These are phyloP conservation scores for Bursaphelenchus okinawaensis DNA, from an alignment of 2,888 invertebrate genomes.

Conservation along the genomic window DNA sequence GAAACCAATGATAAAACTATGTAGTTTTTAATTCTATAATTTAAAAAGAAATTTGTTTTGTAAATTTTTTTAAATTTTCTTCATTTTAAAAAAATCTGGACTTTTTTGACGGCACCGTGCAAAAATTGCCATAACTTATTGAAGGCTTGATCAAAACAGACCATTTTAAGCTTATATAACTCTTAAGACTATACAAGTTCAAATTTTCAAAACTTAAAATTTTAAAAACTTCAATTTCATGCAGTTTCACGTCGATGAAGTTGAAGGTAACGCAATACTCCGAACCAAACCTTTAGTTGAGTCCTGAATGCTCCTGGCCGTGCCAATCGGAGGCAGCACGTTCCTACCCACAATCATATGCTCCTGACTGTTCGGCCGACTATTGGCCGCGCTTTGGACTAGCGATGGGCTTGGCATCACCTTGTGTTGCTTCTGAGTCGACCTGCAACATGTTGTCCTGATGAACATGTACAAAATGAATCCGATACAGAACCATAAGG, in stretches of 20 bases:
- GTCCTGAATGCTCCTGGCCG: not conserved
- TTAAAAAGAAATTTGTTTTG: too few relatives aligned
- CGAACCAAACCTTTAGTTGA: not conserved
- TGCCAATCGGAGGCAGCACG: not conserved
- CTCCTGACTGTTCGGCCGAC: not conserved
- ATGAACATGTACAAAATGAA: conserved; percentile 42
- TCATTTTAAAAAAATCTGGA: too few relatives aligned
- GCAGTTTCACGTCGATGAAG: not conserved
- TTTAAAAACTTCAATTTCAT: too few relatives aligned
- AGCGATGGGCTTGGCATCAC: not conserved
- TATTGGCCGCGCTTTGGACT: not conserved
- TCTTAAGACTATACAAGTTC: too few relatives aligned
- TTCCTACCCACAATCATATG: not conserved
- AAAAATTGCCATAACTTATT: too few relatives aligned
- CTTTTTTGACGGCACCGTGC: too few relatives aligned
- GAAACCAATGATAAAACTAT: too few relatives aligned
- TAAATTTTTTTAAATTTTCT: too few relatives aligned
- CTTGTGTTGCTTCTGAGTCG: not conserved
- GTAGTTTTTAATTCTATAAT: too few relatives aligned
- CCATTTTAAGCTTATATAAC: too few relatives aligned
- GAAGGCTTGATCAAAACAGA: too few relatives aligned
- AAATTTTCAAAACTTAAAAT: too few relatives aligned
- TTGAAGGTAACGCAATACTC: not conserved
- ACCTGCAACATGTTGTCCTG: not conserved
- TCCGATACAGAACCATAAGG: conserved; percentile 49